Evolutionary conservation across 2,888 invertebrate species (phyloP), one percentile per base, ranked within the genome.

Genomic region (Heliconius sara): DNA sequence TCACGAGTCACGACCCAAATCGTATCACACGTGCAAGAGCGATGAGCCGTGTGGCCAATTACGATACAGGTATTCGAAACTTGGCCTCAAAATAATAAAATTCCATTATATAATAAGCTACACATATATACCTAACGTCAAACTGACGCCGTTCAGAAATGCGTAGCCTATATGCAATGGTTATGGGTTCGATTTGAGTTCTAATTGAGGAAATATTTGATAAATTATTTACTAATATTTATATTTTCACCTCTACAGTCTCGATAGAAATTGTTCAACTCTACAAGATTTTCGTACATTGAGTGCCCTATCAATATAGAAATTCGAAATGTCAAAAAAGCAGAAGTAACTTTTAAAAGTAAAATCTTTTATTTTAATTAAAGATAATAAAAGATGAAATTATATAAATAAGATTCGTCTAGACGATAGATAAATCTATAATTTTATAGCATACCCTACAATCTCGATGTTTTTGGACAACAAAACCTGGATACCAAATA

Each of bases 1-100:
- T 84, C 77, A 79, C 77, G 73, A 79, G 81, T 78, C 78, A 74
- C 78, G 82, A 80, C 80, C 78, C 43, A 80, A 78, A 82, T 83
- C 80, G 78, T 75, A 76, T 81, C 76, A 80, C 6, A 68, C 52
- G 81, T 81, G 77, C 76, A 80, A 75, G 74, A 71, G 74, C 80
- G 76, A 30, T 77, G 79, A 80, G 66, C 81, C 82, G 77, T 76
- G 65, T 25, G 72, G 67, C 76, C 76, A 78, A 78, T 78, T 81
- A 79, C 70, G 67, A 68, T 81, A 72, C 77, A 79, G 75, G 79
- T 78, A 73, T 68, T 63, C 47, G 57, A n/a, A 9, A 9, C 60
- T 47, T 73, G n/a, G 39, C 63, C 63, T 34, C 52, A 39, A 34
- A 74, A 70, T 81, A 78, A 78, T 77, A 77, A 27, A 70, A 43